Evolutionary conservation across 2,113 vertebrate genomes (phyloP), one percentile per base, ranked within the genome.

Genomic region (Candoia aspera): DNA sequence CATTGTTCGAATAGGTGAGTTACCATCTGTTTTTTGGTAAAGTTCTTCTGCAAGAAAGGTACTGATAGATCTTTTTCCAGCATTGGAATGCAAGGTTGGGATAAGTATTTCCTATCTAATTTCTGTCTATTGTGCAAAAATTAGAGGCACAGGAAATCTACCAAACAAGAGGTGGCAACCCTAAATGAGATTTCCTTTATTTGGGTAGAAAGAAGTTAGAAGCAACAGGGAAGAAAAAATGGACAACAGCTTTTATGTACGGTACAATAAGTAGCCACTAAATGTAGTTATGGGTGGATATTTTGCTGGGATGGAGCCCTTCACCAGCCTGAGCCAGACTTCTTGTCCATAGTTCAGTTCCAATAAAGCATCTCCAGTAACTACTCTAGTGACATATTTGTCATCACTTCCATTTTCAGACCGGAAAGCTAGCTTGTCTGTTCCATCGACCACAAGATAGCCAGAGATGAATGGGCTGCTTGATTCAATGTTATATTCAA

Each of bases 321-420:
- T 90, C 60, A 96, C 96, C 91, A 98, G 93, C 24, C 97, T 96
- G 60, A 98, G 94, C 98, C 98, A 98, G 24, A 98, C 98, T 96
- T 97, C 94, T 88, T 98, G 98, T 49, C 98, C 98, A 0, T 98
- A 98, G 92, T 98, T 98, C 94, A 98, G 94, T 89, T 98, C 98
- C 57, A 98, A 90, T 88, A 98, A 97, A 33, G 98, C 98, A 94
- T 98, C 97, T 37, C 98, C 98, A 13, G 97, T 97, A 93, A 98
- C 95, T n/a, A 98, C 95, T 86, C 97, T 97, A 87, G 97, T 96
- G 0, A 95, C 96, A 54, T 95, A 95, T 88, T 95, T 95, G 73
- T 95, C 95, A 93, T 87, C 91, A 49, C 95, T 95, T 84, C 95
- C 90, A 93, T 97, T 98, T 96, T 98, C 97, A 95, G 97, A 97